phyloP scores from a whole-genome alignment of 2,888 invertebrate species.

The Dolichopus griseipennis region DNA sequence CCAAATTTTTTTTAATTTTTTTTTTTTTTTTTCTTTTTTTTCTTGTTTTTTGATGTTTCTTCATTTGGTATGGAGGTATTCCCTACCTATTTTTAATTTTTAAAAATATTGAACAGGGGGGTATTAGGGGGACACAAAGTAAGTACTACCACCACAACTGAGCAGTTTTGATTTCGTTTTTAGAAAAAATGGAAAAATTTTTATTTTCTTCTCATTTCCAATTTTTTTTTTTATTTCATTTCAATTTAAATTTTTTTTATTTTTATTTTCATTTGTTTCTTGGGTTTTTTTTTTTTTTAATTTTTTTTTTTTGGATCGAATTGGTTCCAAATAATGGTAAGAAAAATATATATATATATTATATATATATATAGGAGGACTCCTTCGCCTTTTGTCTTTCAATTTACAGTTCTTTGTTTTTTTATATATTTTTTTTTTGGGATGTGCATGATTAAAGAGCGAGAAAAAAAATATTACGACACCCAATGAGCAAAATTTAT shows the following conservation, averaged over 20 bases:
- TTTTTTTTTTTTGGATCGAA: background rate
- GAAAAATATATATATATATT: background rate
- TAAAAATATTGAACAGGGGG: too few species aligned
- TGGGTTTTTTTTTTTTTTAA: background rate
- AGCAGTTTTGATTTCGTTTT: background rate
- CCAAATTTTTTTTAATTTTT: background rate
- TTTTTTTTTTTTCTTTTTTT: background rate
- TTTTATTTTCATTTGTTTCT: background rate
- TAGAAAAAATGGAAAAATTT: background rate
- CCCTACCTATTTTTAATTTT: background rate
- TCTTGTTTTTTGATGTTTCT: background rate
- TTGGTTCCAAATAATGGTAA: background rate
- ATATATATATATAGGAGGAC: background rate
- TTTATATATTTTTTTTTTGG: too few species aligned
- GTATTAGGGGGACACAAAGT: too few species aligned
- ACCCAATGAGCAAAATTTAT: background rate
- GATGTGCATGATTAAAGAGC: slow-evolving; percentile 2
- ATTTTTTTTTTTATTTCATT: too few species aligned
- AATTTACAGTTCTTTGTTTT: slow-evolving; percentile 6
- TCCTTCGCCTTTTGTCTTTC: slow-evolving; percentile 1
- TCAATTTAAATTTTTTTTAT: too few species aligned
- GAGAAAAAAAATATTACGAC: background rate
- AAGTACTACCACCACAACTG: background rate
- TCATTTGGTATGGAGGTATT: background rate
- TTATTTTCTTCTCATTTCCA: too few species aligned